Base-by-base conservation (phyloP, 1,140 invertebrate species). In the Hydropsyche tenuis region DNA sequence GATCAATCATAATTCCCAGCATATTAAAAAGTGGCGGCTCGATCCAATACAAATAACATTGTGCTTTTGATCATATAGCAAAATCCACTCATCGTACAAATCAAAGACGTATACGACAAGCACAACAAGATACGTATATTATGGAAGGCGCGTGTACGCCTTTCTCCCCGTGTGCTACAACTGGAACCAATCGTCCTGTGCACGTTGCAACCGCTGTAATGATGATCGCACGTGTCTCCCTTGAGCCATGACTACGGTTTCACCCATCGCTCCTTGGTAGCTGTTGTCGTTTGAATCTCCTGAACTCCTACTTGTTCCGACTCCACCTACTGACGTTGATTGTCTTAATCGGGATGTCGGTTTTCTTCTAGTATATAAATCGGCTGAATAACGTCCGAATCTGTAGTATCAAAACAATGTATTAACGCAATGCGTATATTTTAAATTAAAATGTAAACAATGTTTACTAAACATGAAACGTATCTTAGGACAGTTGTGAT, bases 181-280 rank as follows among this genome's bases (percentile, higher is more conserved):
- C 83, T 96, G 92, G 82, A 95, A 96, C 81, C 95, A 89, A 81
- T 95, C 93, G 79, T 95, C 93, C 82, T 95, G 93, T 79, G 92
- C 89, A 79, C 92, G 88, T 83, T 95, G 92, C 69, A 94, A 86
- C 78, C 92, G 88, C 81, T 92, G 90, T 48, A 95, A 81, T 1
- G 93, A 95, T 73, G 88, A 92, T 80, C 90, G 89, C 3, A 95
- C 90, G 79, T 89, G 89, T 75, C 90, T 88, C 42, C 92, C 92
- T 81, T 94, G 92, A 14, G 92, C 93, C 79, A 93, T 90, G 14
- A 92, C 89, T 16, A 91, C 85, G n/a, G 91, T 88, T 73, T 77
- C 73, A 0, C 75, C 75, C 37, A 70, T 70, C 87, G 86, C 75
- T 80, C 81, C 60, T 16, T 75, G 22, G 80, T 82, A 70, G 78